Evolutionary conservation across 1,140 invertebrate genomes (phyloP).

Genomic region (Anoplolepis gracilipes): DNA sequence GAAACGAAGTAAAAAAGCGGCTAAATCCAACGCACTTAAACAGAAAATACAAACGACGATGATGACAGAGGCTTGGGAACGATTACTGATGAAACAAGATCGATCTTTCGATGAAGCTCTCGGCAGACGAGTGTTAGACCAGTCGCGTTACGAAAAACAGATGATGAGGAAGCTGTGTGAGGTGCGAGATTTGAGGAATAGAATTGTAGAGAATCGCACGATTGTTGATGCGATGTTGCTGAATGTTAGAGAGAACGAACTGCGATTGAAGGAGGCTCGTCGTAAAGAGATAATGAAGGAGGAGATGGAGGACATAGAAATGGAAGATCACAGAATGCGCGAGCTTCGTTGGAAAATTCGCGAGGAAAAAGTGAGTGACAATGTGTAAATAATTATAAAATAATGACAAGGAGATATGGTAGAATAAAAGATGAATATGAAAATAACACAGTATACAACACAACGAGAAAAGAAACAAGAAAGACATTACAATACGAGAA

Average conservation of each 20-base stretch:
- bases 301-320: constrained; percentile 84
- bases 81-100: constrained; percentile 83
- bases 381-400: neutral
- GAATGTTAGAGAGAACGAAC: constrained; percentile 84
- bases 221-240: constrained; percentile 84
- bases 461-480: neutral
- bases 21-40: constrained; percentile 68
- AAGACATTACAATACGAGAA: neutral
- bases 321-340: constrained; percentile 85
- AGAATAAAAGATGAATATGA: neutral
- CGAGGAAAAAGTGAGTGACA: constrained; percentile 74
- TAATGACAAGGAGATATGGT: neutral
- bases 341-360: constrained; percentile 86
- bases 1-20: constrained; percentile 68
- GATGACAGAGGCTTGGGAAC: constrained; percentile 80
- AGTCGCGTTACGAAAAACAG: constrained; percentile 88
- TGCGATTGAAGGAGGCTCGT: constrained; percentile 83
- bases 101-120: constrained; percentile 84
- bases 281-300: constrained; percentile 82
- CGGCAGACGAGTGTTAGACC: constrained; percentile 86
- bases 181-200: constrained; percentile 86
- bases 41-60: constrained; percentile 78
- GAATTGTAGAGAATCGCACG: constrained; percentile 85
- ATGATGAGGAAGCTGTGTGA: constrained; percentile 88
- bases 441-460: neutral